Evolutionary conservation across 2,888 invertebrate genomes (phyloP).

Genomic region (Galeopsomyia nigrocyanea): DNA sequence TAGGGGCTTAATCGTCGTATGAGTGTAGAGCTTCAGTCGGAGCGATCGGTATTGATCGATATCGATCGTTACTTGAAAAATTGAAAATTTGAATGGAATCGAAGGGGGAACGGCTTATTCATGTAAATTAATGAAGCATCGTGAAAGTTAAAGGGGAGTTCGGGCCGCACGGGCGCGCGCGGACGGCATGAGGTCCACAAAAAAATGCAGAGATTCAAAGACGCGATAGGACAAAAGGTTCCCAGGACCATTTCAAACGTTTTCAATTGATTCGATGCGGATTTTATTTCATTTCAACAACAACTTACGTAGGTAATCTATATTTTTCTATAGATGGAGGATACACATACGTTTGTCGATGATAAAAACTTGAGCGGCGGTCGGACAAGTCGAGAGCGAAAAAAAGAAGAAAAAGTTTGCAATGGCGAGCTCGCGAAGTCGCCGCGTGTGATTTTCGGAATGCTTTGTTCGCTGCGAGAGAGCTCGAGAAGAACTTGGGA

Average conservation of each 20-base stretch:
- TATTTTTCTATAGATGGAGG: too few species aligned
- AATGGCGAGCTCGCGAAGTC: conserved; percentile 46
- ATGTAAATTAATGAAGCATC: conserved; percentile 40
- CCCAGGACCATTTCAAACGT: conserved; percentile 34
- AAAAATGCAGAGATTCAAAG: conserved; percentile 38
- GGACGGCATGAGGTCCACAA: background rate
- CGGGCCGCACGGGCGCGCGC: background rate
- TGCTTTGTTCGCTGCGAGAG: conserved; percentile 62
- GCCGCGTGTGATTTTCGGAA: conserved; percentile 50
- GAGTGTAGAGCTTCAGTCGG: background rate
- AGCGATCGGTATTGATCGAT: conserved; percentile 1
- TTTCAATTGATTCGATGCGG: conserved; percentile 33
- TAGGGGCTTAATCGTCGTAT: too few species aligned
- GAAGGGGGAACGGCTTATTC: conserved; percentile 32
- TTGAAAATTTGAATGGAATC: conserved; percentile 20
- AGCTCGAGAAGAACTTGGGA: conserved; percentile 7
- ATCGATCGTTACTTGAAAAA: conserved; percentile 18
- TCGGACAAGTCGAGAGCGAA: background rate
- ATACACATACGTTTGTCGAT: too few species aligned
- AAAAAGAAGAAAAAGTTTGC: conserved; percentile 16
- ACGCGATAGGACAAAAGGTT: conserved; percentile 43
- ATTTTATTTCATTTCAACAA: conserved; percentile 30
- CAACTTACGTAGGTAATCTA: background rate
- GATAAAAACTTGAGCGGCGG: too few species aligned
- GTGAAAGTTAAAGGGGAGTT: conserved; percentile 1